Base-by-base conservation (phyloP, 2,888 invertebrate genomes). In the Luffia ferchaultella region DNA sequence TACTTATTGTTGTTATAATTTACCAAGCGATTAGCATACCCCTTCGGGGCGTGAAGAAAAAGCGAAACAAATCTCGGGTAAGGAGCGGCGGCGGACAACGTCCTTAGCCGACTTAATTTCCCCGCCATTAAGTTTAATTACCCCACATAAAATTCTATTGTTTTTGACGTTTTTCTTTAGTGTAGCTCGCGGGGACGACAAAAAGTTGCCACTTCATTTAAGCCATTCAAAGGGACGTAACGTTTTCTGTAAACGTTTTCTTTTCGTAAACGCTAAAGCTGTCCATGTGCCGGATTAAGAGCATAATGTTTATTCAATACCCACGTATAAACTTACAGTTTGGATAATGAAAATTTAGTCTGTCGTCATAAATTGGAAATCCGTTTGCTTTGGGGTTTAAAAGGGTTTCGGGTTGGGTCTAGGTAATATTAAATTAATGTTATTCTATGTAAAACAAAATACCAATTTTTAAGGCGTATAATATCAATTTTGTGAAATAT, bases 71-170 rank as follows among this genome's bases (percentile, higher is more conserved):
- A 60, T 57, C 57, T 55, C 56, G 56, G 55, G n/a, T n/a, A n/a
- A n/a, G n/a, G n/a, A n/a, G 58, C 60, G 59, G 58, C 56, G 58
- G 57, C 43, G 20, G 42, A 12, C 18, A 20, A 18, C 45, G 20
- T 43, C 47, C 47, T 50, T 50, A 47, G 47, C 20, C 40, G 47
- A 62, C 64, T 66, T 75, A 73, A 76, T 76, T 75, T 73, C 73
- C 74, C 68, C 61, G 54, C 61, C 64, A 68, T 71, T 68, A 64
- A 63, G 61, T 72, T 71, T 74, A 70, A 76, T 75, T 70, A 64
- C 61, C 55, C 57, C 57, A 62, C 68, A 68, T 74, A 70, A 76
- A 74, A 64, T 65, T 68, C 73, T 67, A 72, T 75, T 76, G 72
- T 73, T 63, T 62, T 60, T 64, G 62, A 62, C 61, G 58, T 56